Conservation (phyloP, 1,140 invertebrate genomes). For the Ceratina japonica region DNA sequence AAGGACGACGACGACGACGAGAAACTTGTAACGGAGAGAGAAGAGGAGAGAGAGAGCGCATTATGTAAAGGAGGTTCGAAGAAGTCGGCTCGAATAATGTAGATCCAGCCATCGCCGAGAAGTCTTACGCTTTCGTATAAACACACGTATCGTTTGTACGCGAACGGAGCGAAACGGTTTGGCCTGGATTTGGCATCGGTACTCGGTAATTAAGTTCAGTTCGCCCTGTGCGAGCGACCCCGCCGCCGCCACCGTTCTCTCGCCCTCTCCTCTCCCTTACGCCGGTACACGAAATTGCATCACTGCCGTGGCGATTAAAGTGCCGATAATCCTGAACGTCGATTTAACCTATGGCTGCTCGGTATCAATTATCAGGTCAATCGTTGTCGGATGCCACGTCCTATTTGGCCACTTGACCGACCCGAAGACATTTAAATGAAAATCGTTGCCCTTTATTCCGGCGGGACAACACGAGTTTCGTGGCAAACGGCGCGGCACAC, state of each 20-base stretch:
- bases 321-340: conserved; percentile 47
- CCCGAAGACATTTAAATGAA: conserved; percentile 41
- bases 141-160: conserved; percentile 46
- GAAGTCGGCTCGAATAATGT: conserved; percentile 43
- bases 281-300: conserved; percentile 46
- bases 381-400: conserved; percentile 44
- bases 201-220: conserved; percentile 46
- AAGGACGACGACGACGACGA: not conserved
- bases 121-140: conserved; percentile 26
- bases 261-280: too few relatives aligned
- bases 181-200: conserved; percentile 45
- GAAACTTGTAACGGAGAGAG: conserved; percentile 27
- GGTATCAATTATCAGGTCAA: conserved; percentile 56
- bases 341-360: conserved; percentile 55
- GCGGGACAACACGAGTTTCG: not conserved
- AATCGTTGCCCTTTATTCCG: conserved; percentile 39
- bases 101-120: not conserved
- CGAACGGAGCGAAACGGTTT: conserved; percentile 17
- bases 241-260: too few relatives aligned
- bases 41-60: not conserved
- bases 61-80: conserved; percentile 31
- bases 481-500: not conserved
- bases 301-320: conserved; percentile 52
- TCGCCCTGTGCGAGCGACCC: not conserved
- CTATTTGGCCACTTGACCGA: conserved; percentile 44